Conservation (phyloP, 2,888 invertebrate species). For the Phragmatobia fuliginosa region DNA sequence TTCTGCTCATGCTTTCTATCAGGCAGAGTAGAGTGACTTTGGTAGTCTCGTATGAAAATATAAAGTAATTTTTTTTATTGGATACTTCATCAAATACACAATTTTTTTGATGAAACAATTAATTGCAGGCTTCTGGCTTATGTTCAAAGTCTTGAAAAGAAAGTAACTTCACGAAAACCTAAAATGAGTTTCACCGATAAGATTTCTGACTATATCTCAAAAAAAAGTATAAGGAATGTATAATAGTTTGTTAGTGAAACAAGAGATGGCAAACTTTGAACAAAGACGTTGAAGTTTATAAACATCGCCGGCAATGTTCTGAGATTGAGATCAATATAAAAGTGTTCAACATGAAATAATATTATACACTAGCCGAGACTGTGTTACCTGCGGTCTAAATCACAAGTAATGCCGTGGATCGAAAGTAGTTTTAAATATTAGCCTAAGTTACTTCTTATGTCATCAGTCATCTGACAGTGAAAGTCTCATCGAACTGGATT, state of each 20-base stretch:
- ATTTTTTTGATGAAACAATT: not conserved
- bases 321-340: conserved; percentile 16
- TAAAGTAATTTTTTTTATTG: too few relatives aligned
- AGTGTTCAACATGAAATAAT: conserved; percentile 13
- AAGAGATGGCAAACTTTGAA: conserved; percentile 13
- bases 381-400: too few relatives aligned
- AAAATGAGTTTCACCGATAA: not conserved
- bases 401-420: too few relatives aligned
- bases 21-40: too few relatives aligned
- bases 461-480: too few relatives aligned
- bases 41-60: too few relatives aligned
- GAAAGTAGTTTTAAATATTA: too few relatives aligned
- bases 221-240: conserved; percentile 7
- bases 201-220: conserved; percentile 4
- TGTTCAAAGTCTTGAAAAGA: not conserved
- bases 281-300: conserved; percentile 15
- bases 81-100: not conserved
- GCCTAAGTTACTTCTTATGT: too few relatives aligned
- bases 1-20: too few relatives aligned
- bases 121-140: not conserved
- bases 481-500: too few relatives aligned
- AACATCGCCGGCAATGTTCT: conserved; percentile 5
- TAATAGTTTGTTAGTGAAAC: conserved; percentile 8
- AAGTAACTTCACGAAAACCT: not conserved
- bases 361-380: too few relatives aligned